Evolutionary conservation across 2,113 vertebrate species (phyloP).

Genomic region (Ancistrus triradiatus): DNA sequence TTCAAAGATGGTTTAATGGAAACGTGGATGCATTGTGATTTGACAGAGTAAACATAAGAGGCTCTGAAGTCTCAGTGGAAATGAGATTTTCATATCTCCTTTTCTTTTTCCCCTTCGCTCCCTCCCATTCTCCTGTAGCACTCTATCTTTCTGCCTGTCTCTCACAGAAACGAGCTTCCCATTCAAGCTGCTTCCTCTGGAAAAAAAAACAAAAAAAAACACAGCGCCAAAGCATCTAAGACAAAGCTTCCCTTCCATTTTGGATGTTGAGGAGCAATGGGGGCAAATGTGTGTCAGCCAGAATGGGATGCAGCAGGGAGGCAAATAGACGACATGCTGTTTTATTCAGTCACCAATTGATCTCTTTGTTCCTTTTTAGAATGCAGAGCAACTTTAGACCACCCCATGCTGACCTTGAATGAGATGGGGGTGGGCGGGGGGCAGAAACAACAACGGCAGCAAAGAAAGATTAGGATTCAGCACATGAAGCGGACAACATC

Average conservation of each 20-base stretch:
- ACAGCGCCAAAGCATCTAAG: constrained; percentile 6
- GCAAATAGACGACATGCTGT: not conserved
- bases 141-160: not conserved
- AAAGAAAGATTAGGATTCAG: constrained; percentile 27
- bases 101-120: too few relatives aligned
- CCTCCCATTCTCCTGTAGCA: not conserved
- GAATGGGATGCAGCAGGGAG: not conserved
- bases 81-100: too few relatives aligned
- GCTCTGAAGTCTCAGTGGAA: too few relatives aligned
- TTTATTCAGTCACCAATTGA: constrained; percentile 13
- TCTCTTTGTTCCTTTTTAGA: constrained; percentile 12
- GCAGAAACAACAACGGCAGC: not conserved
- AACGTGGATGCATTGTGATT: too few relatives aligned
- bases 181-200: constrained; percentile 1
- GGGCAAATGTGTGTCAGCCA: not conserved
- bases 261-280: not conserved
- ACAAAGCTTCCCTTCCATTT: not conserved
- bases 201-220: too few relatives aligned
- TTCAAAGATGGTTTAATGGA: too few relatives aligned
- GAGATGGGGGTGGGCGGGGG: not conserved
- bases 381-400: not conserved
- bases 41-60: too few relatives aligned
- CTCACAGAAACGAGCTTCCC: not conserved
- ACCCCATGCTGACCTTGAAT: constrained; percentile 4
- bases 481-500: constrained; percentile 20